Conservation (phyloP, 2,888 invertebrate genomes). For the Aphrophora alni region DNA sequence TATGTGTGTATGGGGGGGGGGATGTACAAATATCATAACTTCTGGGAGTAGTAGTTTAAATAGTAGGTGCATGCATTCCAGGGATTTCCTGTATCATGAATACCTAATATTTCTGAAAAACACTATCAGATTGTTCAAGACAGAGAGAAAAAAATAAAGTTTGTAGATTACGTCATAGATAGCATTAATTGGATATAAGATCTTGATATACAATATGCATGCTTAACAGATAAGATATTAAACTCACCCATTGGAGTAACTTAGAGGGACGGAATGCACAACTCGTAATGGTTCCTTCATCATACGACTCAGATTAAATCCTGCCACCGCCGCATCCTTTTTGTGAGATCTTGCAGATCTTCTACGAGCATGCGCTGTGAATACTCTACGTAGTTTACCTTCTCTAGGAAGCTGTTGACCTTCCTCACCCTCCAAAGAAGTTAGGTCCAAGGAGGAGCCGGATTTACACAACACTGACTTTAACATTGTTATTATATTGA, state of each 20-base stretch:
- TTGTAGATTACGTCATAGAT: no score
- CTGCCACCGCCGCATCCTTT: constrained; percentile 49
- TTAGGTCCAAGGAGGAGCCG: constrained; percentile 52
- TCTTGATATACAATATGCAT: no score
- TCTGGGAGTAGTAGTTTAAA: no score
- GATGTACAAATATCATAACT: no score
- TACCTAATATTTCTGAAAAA: no score
- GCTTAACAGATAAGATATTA: not conserved
- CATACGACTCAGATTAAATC: constrained; percentile 55
- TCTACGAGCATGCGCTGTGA: constrained; percentile 55
- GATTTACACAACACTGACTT: constrained; percentile 50
- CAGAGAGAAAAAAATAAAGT: no score
- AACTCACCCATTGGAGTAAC: constrained; percentile 55
- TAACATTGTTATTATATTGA: constrained; percentile 19
- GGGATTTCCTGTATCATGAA: no score
- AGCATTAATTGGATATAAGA: no score
- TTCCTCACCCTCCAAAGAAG: constrained; percentile 40
- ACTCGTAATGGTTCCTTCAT: constrained; percentile 57
- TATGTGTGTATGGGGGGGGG: no score
- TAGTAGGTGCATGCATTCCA: no score
- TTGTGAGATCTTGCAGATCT: constrained; percentile 49
- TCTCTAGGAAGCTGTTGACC: constrained; percentile 47
- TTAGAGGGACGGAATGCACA: constrained; percentile 57
- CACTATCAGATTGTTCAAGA: no score
- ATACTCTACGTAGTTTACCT: constrained; percentile 55